Base-by-base conservation (phyloP, 2,113 vertebrate species). In the Onychostoma macrolepis region DNA sequence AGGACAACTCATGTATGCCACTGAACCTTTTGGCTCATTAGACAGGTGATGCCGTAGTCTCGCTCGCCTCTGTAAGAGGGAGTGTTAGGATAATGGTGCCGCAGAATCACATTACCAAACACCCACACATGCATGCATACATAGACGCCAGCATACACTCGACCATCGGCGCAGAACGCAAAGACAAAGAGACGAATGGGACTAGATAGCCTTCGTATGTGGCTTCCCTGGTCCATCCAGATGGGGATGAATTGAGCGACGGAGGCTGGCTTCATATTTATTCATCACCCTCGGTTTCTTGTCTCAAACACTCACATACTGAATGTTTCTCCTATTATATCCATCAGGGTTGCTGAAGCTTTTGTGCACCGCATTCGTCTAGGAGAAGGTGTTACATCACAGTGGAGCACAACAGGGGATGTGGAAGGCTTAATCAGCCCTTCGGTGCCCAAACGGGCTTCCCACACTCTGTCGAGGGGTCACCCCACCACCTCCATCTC, bases 201-300 rank as follows among this genome's bases (percentile, higher is more conserved):
- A 85, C 85, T 67, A 36, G 45, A 61, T 28, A 75, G 85, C 41
- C 80, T 80, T 82, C 15, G 41, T 30, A 56, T 41, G 67, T 93
- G 89, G 85, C 87, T 91, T 87, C 85, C 89, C 85, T 89, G 72
- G 86, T 91, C 53, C 53, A 61, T 61, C 90, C 89, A 93, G 92
- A 90, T 92, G 94, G 92, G 88, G 88, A 69, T 86, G 85, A 88
- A 92, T 85, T 92, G 90, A 92, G 82, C 26, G 91, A 93, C 90
- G 83, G 90, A 92, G 93, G 92, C 94, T 92, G 90, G 90, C 89
- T 92, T 94, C 93, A 94, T 94, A 92, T 94, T 94, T 94, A 95
- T 94, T 95, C 93, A 95, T 93, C 90, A 89, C 87, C 88, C 61
- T 72, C 91, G 89, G 85, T 90, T 87, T 81, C 67, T 65, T 77